Evolutionary conservation across 1,140 invertebrate species (phyloP), one percentile per base, ranked within the genome.

Genomic region (Plodia interpunctella): DNA sequence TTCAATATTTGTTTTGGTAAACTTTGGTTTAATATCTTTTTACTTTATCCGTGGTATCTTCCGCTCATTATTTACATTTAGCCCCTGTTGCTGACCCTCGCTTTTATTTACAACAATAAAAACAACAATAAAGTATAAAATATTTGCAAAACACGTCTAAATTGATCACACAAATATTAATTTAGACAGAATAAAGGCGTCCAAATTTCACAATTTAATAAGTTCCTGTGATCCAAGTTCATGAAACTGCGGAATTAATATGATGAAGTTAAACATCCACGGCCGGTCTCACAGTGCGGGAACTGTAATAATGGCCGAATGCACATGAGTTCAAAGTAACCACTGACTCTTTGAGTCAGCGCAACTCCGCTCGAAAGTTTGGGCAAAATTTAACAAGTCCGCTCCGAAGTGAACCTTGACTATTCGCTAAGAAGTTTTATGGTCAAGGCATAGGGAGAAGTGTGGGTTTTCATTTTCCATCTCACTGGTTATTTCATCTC

Each of bases 281-380:
- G 38, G 15, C 38, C 13, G 38, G 15, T 2, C 38, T 15, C 10
- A 9, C 38, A 17, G 38, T 5, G 5, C 38, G 38, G 38, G 15
- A 44, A 44, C 38, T 44, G 8, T 20, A 32, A 55, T 35, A 55
- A 35, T 55, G 32, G 54, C 20, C n/a, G 49, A 19, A 58, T 44
- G 65, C 61, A 63, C 51, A 61, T 56, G 65, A 68, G 55, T 57
- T 68, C 65, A 68, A 68, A 68, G 61, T 25, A 28, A 68, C 62
- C 62, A 32, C 57, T 44, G 15, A 55, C 55, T 58, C 61, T 67
- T 63, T 57, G 50, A 44, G 13, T 44, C 38, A 63, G 52, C 25
- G 8, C 52, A 20, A 54, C 30, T 25, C 15, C 38, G 2, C 5
- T 10, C n/a, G 15, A 44, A 44, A 44, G 38, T 44, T 32, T 44